A percentile compares a stretch with the other conserved stretches of the same genome.
phyloP scores from a whole-genome alignment of 2,888 invertebrate species.

The Trachelus tabidus region DNA sequence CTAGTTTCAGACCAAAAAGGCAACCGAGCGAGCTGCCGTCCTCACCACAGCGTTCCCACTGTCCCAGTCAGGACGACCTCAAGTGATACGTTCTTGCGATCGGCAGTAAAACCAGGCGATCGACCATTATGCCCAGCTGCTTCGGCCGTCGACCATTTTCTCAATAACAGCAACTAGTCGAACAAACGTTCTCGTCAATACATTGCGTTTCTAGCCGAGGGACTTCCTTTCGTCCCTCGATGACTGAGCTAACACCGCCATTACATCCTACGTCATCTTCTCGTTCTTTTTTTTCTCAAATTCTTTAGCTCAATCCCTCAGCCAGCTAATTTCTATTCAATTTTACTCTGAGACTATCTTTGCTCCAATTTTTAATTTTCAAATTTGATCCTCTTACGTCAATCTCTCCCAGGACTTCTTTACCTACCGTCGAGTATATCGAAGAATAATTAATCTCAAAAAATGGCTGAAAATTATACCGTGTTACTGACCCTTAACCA shows the following conservation, averaged over 20 bases:
- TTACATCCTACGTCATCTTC: neutral
- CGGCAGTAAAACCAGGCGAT: constrained; percentile 41
- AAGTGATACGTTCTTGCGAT: constrained; percentile 57
- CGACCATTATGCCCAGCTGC: neutral
- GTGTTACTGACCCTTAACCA: constrained; percentile 6
- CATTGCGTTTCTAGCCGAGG: neutral
- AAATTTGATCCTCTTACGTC: neutral
- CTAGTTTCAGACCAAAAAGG: constrained; percentile 60
- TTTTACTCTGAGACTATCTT: neutral
- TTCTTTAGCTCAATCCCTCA: neutral
- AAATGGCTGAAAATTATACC: neutral
- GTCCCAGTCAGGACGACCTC: constrained; percentile 56
- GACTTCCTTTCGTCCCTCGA: neutral
- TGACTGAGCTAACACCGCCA: neutral
- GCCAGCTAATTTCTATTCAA: neutral
- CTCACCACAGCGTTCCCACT: constrained; percentile 47
- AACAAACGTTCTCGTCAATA: neutral
- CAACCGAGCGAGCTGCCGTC: constrained; percentile 42
- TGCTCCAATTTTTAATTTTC: neutral
- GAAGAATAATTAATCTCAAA: neutral
- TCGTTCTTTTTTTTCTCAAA: neutral
- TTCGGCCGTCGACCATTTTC: neutral
- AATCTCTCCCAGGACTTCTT: neutral
- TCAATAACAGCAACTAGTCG: neutral
- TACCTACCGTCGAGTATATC: neutral